Evolutionary conservation across 2,888 invertebrate species (phyloP).

Genomic region (Limnephilus marmoratus): DNA sequence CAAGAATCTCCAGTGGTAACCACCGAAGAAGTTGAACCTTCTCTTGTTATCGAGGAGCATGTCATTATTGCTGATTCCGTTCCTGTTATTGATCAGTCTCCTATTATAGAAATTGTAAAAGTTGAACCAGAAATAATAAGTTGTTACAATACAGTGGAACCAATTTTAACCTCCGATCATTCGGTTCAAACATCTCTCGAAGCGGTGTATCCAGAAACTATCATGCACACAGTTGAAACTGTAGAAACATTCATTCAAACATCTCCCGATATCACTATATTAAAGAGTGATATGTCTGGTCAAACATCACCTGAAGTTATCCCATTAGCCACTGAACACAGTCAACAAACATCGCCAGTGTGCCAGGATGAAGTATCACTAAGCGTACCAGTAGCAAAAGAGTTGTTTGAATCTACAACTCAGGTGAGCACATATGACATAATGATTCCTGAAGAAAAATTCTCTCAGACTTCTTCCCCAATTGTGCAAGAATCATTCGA

Average conservation of each 20-base stretch:
- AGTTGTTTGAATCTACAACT: slow-evolving; percentile 69
- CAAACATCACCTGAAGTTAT: slow-evolving; percentile 69
- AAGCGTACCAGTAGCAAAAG: slow-evolving; percentile 69
- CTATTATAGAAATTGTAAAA: background rate
- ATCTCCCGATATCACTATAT: slow-evolving; percentile 71
- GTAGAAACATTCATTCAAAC: slow-evolving; percentile 76
- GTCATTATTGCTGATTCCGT: slow-evolving; percentile 78
- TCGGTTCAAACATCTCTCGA: slow-evolving; percentile 81
- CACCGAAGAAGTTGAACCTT: slow-evolving; percentile 68
- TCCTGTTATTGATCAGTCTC: slow-evolving; percentile 67
- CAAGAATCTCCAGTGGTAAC: background rate
- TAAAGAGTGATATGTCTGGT: slow-evolving; percentile 69
- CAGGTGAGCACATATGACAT: slow-evolving; percentile 76
- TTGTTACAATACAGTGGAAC: slow-evolving; percentile 67
- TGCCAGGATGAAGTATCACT: slow-evolving; percentile 25
- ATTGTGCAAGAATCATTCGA: slow-evolving; percentile 69
- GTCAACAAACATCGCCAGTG: slow-evolving; percentile 64
- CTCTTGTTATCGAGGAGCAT: slow-evolving; percentile 75
- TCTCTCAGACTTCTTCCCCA: slow-evolving; percentile 75
- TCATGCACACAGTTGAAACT: slow-evolving; percentile 72
- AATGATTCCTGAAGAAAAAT: slow-evolving; percentile 73
- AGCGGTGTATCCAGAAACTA: slow-evolving; percentile 69
- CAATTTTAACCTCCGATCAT: slow-evolving; percentile 76
- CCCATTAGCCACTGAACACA: slow-evolving; percentile 59
- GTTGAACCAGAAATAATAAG: slow-evolving; percentile 42